These are phyloP conservation scores for Pseudorectes ferrugineus DNA, from an alignment of 2,113 vertebrate species.

Conservation along the genomic window DNA sequence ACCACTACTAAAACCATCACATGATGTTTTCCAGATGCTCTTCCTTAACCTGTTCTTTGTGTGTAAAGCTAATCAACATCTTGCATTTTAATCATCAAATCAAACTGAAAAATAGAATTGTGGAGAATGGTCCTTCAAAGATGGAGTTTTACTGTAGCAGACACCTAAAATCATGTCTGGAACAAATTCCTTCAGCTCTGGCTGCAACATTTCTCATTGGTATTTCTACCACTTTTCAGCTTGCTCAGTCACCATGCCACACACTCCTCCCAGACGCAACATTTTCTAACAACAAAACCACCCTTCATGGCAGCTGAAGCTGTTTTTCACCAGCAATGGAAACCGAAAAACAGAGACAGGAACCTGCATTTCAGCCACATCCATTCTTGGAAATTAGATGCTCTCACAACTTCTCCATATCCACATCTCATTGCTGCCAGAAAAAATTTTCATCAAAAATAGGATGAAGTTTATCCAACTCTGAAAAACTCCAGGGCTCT, in stretches of 20 bases:
- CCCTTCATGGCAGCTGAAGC: neutral
- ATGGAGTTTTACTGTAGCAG: neutral
- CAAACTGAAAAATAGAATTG: neutral
- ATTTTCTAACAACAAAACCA: conserved; percentile 32
- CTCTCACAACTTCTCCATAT: neutral
- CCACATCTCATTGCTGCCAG: neutral
- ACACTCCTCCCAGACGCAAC: neutral
- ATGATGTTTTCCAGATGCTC: neutral
- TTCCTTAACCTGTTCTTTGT: neutral
- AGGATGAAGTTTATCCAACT: neutral
- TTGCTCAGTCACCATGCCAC: neutral
- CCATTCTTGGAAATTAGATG: conserved; percentile 1
- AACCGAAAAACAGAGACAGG: neutral
- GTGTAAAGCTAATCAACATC: neutral
- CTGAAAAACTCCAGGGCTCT: neutral
- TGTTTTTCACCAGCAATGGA: neutral
- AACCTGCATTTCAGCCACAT: conserved; percentile 18
- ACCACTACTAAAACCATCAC: neutral
- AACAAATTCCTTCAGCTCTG: neutral
- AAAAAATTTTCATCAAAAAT: neutral
- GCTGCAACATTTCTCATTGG: neutral
- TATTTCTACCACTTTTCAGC: neutral
- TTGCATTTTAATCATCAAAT: neutral
- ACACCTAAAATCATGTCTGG: neutral
- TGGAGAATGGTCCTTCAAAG: neutral